Evolutionary conservation across 2,113 vertebrate species (phyloP).

Genomic region (Promerops cafer): DNA sequence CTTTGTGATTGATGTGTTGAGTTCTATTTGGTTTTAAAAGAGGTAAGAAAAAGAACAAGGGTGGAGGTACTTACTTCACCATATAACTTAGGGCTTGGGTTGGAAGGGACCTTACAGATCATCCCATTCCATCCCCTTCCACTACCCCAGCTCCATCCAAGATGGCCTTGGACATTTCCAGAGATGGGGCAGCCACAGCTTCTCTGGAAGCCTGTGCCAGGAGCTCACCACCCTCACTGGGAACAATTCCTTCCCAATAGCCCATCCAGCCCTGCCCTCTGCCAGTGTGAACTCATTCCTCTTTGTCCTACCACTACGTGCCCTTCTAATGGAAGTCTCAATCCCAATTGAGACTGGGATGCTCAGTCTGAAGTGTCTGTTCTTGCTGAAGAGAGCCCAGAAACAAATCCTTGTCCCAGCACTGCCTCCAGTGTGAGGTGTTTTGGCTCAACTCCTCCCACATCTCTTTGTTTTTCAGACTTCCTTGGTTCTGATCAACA

Average conservation of each 20-base stretch:
- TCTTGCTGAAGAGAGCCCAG: not conserved
- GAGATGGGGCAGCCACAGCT: not conserved
- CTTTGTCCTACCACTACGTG: not conserved
- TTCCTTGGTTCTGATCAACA: constrained; percentile 33
- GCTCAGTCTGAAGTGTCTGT: not conserved
- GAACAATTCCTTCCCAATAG: not conserved
- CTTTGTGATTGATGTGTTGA: not conserved
- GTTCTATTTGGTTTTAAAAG: not conserved
- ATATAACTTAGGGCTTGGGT: not conserved
- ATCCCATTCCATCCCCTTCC: not conserved
- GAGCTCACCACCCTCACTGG: not conserved
- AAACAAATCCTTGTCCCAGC: not conserved
- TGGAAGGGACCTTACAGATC: not conserved
- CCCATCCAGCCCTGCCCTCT: not conserved
- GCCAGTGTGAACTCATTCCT: not conserved
- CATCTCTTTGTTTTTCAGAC: constrained; percentile 28
- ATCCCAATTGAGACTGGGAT: not conserved
- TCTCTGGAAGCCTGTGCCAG: not conserved
- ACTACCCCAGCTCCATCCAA: accelerated
- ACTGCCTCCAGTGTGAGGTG: not conserved
- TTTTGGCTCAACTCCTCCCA: not conserved
- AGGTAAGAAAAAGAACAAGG: not conserved
- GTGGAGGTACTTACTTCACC: not conserved
- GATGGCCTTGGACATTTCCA: not conserved
- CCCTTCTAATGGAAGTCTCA: not conserved